phyloP scores from a whole-genome alignment of 2,113 vertebrate species.

The Ailurus styani region DNA sequence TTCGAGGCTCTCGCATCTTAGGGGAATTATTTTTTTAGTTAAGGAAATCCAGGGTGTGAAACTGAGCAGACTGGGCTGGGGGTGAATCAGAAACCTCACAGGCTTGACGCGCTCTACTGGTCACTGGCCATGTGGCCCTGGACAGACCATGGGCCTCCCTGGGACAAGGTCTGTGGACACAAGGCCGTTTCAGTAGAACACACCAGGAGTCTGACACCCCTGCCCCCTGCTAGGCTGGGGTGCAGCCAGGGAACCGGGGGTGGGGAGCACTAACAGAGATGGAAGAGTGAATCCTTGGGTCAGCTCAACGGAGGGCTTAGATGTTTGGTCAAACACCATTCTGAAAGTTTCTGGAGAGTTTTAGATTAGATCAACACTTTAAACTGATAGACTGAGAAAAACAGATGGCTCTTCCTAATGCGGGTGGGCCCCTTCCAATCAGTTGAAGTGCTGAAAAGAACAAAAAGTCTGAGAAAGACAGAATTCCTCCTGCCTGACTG shows the following conservation, averaged over 20 bases:
- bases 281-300: neutral
- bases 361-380: neutral
- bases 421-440: neutral
- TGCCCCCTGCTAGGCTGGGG: fast-evolving
- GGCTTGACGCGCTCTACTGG: fast-evolving
- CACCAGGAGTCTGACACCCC: fast-evolving
- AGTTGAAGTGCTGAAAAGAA: neutral
- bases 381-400: neutral
- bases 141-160: fast-evolving
- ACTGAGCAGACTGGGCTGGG: fast-evolving
- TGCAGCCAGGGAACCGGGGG: neutral
- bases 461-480: neutral
- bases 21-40: neutral
- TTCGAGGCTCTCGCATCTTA: neutral
- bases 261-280: neutral
- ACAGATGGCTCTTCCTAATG: neutral
- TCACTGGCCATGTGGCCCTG: fast-evolving
- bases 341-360: neutral
- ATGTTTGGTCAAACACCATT: neutral
- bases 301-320: neutral
- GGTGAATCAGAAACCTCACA: neutral
- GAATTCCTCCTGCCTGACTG: neutral
- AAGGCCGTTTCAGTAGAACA: fast-evolving
- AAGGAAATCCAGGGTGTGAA: neutral
- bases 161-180: neutral